Base-by-base conservation (phyloP, 2,797 vertebrate species). In the Pampus argenteus region DNA sequence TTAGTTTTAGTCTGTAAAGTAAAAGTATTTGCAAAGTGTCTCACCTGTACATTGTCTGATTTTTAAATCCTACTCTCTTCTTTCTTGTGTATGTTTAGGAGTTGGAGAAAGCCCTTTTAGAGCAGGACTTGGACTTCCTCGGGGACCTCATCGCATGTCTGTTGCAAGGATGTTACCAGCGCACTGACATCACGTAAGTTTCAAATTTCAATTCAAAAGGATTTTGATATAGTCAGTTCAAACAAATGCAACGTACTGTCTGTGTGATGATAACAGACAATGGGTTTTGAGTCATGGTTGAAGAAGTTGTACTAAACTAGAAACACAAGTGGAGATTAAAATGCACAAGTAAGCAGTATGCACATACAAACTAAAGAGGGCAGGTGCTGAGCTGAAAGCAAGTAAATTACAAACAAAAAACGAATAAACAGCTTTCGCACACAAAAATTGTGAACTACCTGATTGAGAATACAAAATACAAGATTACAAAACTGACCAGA, bases 141-240 rank as follows among this genome's bases (percentile, higher is more conserved):
- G 95, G 96, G 2, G 97, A 98, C 77, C 95, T 99, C 58, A 93
- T 99, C 56, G 95, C 97, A 82, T 97, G 96, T 89, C 94, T 99
- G 58, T 93, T 99, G 85, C 98, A 98, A 91, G 98, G 98, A 92
- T 99, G 98, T 85, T 99, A 99, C 89, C 98, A 99, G 87, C 96
- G 98, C 73, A 95, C 91, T 22, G 98, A 99, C 84, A 99, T 99
- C 89, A 98, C 95, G 98, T 99, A 91, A 97, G 98, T 96, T 78
- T 7, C 31, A 0, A 14, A 31, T 78, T 7, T 28, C 0, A 14
- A 31, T 4, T 10, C 9, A 48, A 57, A 31, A 20, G 5, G 17
- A 3, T 54, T 9, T 17, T n/a, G 7, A 15, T 10, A 55, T 14
- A 29, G 8, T 13, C 23, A 38, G 20, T 47, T 29, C 2, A 47